Base-by-base conservation (phyloP, 2,888 invertebrate species). In the Hoplodrina ambigua region DNA sequence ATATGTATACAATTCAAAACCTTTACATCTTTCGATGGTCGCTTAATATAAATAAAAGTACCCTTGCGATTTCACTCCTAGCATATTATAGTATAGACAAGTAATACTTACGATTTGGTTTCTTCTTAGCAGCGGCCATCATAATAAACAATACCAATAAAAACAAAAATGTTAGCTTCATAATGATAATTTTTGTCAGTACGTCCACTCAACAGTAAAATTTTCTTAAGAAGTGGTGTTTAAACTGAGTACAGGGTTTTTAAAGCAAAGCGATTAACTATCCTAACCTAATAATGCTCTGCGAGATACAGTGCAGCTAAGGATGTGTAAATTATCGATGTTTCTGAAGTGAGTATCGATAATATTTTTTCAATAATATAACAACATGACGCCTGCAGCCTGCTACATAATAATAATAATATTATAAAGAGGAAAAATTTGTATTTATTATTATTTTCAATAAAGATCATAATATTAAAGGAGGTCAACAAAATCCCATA, bases 131-230 rank as follows among this genome's bases (percentile, higher is more conserved):
- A 3, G 75, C 67, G 17, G 19, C 55, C 68, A 75, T 67, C 1
- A 55, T 11, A 25, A 71, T 25, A 13, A 71, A 56, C 11, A 75
- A 13, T 7, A 67, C 10, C 0, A 75, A 11, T 19, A 75, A 13
- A 50, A 19, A 33, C 8, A 71, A 1, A n/a, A 7, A 19, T 50
- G n/a, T 3, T 50, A 75, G 33, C 25, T 75, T 71, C 71, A 71
- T 71, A 17, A 20, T 73, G 8, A 11, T 19, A 17, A 41, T 41
- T 30, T 11, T 0, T 10, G n/a, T 20, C n/a, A 2, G 6, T 8
- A 30, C 54, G 75, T 55, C 20, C 66, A 0, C 3, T 10, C 5
- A 33, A 50, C 0, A 7, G 13, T 0, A 19, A 20, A 10, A 7
- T 15, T 50, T 50, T 56, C 6, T 50, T 2, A 5, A 1, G 49